A percentile compares a stretch with the other conserved stretches of the same genome.
Conservation (phyloP, 2,797 vertebrate genomes). For the Tadarida brasiliensis region DNA sequence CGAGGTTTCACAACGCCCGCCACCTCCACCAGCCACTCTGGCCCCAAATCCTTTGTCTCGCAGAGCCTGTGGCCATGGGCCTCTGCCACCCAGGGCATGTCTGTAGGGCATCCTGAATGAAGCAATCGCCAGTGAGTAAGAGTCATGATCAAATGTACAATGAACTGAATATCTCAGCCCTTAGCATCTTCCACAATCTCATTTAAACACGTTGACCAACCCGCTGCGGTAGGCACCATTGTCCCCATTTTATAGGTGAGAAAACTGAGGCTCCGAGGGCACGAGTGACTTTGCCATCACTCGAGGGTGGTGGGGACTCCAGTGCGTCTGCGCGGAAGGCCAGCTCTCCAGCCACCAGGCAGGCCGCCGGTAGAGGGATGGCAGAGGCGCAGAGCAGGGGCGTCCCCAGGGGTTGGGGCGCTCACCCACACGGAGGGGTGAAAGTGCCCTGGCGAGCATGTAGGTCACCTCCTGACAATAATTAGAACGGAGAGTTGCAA, state of each 20-base stretch:
- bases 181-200: background rate
- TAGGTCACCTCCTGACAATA: constrained; percentile 71
- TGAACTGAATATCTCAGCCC: background rate
- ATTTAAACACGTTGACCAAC: background rate
- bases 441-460: background rate
- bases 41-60: background rate
- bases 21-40: background rate
- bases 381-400: background rate
- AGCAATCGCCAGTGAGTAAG: background rate
- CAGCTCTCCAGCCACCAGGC: background rate
- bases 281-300: background rate
- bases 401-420: background rate
- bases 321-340: background rate
- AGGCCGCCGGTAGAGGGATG: no score
- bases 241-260: background rate
- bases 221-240: background rate
- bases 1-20: background rate
- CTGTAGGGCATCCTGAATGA: background rate
- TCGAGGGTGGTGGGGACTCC: background rate
- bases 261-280: background rate
- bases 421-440: background rate
- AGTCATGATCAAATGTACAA: background rate
- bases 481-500: constrained; percentile 68
- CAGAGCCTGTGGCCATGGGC: background rate
- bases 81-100: rapidly evolving